phyloP scores from a whole-genome alignment of 2,113 vertebrate genomes.

The Burhinus oedicnemus region DNA sequence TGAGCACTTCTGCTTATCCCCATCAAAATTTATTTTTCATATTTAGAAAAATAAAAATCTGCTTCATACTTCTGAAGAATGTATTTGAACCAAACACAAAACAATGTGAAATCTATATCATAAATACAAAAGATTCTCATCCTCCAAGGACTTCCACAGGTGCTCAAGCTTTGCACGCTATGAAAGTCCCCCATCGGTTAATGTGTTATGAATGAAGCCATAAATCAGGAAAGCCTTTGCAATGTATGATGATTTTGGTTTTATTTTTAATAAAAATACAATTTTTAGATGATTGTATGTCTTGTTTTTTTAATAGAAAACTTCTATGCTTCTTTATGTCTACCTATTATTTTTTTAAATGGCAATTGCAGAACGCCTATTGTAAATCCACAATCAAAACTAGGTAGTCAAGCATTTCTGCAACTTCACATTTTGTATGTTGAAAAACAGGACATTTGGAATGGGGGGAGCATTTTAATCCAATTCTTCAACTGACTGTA shows the following conservation, averaged over 20 bases:
- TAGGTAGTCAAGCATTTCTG: not conserved
- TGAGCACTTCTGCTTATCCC: not conserved
- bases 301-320: not conserved
- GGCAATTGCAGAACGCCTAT: not conserved
- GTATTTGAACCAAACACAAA: not conserved
- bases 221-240: not conserved
- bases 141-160: not conserved
- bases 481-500: not conserved
- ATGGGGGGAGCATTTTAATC: not conserved
- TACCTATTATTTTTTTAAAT: not conserved
- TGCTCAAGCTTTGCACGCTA: not conserved
- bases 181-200: not conserved
- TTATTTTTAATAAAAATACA: conserved; percentile 25
- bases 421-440: not conserved
- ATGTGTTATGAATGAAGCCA: not conserved
- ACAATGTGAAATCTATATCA: not conserved
- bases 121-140: not conserved
- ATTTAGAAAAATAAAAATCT: not conserved
- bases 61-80: not conserved
- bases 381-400: not conserved
- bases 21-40: not conserved
- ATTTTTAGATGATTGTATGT: not conserved
- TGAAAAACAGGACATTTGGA: conserved; percentile 17
- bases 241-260: not conserved
- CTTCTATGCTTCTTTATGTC: not conserved